Conservation (phyloP, 1,140 invertebrate species). For the Dreissena polymorpha region DNA sequence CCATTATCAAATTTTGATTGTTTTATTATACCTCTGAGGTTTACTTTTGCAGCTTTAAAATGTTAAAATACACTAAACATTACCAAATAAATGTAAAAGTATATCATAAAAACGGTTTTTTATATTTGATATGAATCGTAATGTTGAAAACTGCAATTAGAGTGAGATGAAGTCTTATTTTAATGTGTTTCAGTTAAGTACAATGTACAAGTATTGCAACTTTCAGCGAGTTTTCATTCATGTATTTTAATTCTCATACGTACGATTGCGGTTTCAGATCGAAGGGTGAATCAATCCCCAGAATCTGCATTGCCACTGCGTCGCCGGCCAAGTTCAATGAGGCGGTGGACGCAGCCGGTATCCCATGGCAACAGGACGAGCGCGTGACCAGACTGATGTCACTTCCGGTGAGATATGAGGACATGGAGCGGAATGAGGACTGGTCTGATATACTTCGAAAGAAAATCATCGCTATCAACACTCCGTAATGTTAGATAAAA, state of each 20-base stretch:
- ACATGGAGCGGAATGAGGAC: slow-evolving; percentile 75
- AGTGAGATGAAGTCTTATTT: too few species aligned
- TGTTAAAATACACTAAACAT: too few species aligned
- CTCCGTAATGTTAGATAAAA: neutral
- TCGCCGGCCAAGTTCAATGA: slow-evolving; percentile 81
- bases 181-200: neutral
- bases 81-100: too few species aligned
- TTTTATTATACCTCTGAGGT: too few species aligned
- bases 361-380: slow-evolving; percentile 60
- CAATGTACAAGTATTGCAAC: too few species aligned
- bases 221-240: neutral
- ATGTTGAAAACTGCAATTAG: too few species aligned
- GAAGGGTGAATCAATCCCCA: slow-evolving; percentile 3
- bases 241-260: neutral
- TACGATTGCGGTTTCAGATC: slow-evolving; percentile 13
- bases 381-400: slow-evolving; percentile 57
- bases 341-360: slow-evolving; percentile 73
- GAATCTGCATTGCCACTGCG: slow-evolving; percentile 79
- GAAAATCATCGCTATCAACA: slow-evolving; percentile 73
- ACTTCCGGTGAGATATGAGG: slow-evolving; percentile 65
- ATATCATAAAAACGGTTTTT: too few species aligned
- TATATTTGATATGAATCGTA: too few species aligned
- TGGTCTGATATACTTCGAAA: slow-evolving; percentile 76
- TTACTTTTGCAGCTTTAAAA: too few species aligned
- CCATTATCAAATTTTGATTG: too few species aligned